Percentiles rank a stretch among this genome's conserved stretches.
Conservation (phyloP, 37 sponge, comb jelly and placozoan genomes). For the Diacarnus erythraeanus region DNA sequence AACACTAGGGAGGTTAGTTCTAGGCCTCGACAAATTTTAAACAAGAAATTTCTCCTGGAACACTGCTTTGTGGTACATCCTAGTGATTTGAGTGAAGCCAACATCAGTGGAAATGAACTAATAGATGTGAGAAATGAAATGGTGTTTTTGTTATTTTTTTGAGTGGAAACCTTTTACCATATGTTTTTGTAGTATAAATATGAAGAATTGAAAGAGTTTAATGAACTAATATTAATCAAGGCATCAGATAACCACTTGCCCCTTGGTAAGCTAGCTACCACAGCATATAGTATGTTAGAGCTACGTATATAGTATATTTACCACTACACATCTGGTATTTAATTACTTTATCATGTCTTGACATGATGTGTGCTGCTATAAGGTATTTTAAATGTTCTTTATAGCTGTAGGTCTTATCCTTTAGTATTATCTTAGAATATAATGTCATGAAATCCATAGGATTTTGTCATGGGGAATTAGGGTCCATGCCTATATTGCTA, state of each 20-base stretch:
- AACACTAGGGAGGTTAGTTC: slow-evolving; percentile 42
- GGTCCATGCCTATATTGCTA: too few relatives aligned
- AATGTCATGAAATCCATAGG: too few relatives aligned
- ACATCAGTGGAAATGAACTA: slow-evolving; percentile 56
- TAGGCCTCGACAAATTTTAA: not conserved
- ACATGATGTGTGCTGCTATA: too few relatives aligned
- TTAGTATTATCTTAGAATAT: too few relatives aligned
- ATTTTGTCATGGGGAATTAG: too few relatives aligned
- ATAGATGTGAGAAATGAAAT: slow-evolving; percentile 33
- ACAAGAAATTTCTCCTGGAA: slow-evolving; percentile 39
- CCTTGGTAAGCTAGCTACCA: slow-evolving; percentile 55
- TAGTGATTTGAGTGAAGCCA: slow-evolving; percentile 49
- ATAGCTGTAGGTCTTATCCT: too few relatives aligned
- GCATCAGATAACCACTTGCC: slow-evolving; percentile 76
- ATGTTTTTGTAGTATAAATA: not conserved
- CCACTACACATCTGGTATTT: too few relatives aligned
- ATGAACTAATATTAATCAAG: slow-evolving; percentile 43
- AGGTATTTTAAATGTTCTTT: too few relatives aligned
- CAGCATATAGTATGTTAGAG: too few relatives aligned
- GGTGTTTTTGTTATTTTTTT: not conserved
- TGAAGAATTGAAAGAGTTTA: slow-evolving; percentile 45
- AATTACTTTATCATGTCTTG: too few relatives aligned
- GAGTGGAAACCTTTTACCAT: not conserved
- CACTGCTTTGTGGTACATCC: slow-evolving; percentile 66
- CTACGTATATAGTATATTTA: too few relatives aligned